Evolutionary conservation across 2,888 invertebrate species (phyloP), one percentile per base, ranked within the genome.

Genomic region (Prenolepis imparis): DNA sequence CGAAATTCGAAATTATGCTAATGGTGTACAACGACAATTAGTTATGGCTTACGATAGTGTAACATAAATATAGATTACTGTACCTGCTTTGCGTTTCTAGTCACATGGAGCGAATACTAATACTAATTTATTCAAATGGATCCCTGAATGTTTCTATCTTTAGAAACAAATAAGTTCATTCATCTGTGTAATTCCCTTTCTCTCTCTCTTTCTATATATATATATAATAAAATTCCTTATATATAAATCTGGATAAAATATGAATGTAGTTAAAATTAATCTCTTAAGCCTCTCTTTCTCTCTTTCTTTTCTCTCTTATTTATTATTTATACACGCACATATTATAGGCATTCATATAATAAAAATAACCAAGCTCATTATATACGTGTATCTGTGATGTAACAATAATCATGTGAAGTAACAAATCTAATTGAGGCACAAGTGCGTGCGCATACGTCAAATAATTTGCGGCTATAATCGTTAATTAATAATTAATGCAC

Each of bases 401-500:
- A 36, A 36, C 36, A 36, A 36, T 36, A 36, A 36, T 36, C 0
- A 15, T 15, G 11, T 57, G 18, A 66, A 21, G 41, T 6, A 55
- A 75, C 24, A 74, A 32, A 77, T 80, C 39, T 39, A n/a, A 59
- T 81, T 28, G 41, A 21, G 24, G 12, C 18, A 73, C n/a, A 44
- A 36, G 15, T 18, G 36, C n/a, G 39, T 15, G 24, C 32, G 24
- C 32, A 21, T 11, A 48, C 12, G 24, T 44, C 39, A 44, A 21
- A 59, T 55, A 18, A 73, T 67, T 44, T 18, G 48, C 67, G 15
- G 39, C 67, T 73, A 36, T 67, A 57, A 84, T 55, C 78, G 64
- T 80, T 85, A 85, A 85, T 84, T 85, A 63, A 80, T 84, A 85
- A 85, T 84, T 85, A 85, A 39, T 63, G 41, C n/a, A 41, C 59